These are phyloP conservation scores for Urechis unicinctus DNA, from an alignment of 2,888 invertebrate species.

Conservation along the genomic window DNA sequence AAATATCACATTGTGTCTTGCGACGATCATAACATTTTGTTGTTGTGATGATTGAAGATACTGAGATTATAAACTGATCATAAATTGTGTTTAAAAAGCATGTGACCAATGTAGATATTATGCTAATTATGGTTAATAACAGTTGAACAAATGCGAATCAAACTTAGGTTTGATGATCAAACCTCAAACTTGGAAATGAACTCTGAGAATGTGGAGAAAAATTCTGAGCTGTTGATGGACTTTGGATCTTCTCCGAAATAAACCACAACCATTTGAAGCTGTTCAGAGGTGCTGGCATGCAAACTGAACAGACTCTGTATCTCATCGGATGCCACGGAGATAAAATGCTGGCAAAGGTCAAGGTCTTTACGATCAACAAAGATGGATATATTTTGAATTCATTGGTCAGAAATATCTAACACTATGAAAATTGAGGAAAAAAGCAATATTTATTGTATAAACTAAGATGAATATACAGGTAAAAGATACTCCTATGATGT, in stretches of 20 bases:
- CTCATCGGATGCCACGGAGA: slow-evolving; percentile 34
- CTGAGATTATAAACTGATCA: too few relatives aligned
- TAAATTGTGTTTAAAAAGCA: too few relatives aligned
- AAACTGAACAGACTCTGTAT: slow-evolving; percentile 36
- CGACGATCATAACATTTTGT: too few relatives aligned
- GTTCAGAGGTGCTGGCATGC: slow-evolving; percentile 32
- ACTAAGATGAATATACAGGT: background rate
- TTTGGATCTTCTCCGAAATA: slow-evolving; percentile 46
- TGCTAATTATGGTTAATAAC: too few relatives aligned
- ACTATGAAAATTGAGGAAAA: background rate
- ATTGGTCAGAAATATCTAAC: background rate
- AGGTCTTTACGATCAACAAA: too few relatives aligned
- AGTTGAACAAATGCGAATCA: too few relatives aligned
- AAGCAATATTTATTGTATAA: background rate
- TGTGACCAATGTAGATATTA: too few relatives aligned
- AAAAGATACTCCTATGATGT: slow-evolving; percentile 38
- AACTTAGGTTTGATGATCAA: too few relatives aligned
- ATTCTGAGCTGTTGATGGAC: slow-evolving; percentile 30
- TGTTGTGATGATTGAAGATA: too few relatives aligned
- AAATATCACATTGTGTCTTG: too few relatives aligned
- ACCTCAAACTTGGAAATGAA: slow-evolving; percentile 48
- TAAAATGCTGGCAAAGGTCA: slow-evolving; percentile 26
- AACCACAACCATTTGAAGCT: slow-evolving; percentile 33
- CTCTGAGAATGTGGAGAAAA: slow-evolving; percentile 43
- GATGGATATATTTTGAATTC: background rate